A percentile compares a stretch with the other conserved stretches of the same genome.
Conservation (phyloP, 2,113 vertebrate species). For the Donacobius atricapilla region DNA sequence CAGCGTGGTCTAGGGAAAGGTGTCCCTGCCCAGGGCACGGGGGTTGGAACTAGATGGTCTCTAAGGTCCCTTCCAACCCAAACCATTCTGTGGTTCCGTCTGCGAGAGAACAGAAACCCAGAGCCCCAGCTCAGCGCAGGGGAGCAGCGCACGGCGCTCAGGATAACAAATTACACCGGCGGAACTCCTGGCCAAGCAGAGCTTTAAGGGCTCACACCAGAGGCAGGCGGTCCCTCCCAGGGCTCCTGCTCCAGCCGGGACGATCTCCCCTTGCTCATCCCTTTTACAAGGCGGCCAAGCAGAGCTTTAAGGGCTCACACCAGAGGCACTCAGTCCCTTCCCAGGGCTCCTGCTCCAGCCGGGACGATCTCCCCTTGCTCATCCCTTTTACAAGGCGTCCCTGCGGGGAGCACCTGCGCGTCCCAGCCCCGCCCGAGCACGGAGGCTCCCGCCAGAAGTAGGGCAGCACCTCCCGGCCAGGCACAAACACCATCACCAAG, state of each 20-base stretch:
- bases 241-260: neutral
- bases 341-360: neutral
- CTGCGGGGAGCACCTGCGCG: accelerated
- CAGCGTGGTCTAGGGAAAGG: accelerated
- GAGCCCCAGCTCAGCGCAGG: accelerated
- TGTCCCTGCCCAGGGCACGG: neutral
- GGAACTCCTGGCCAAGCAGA: accelerated
- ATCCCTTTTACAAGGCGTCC: accelerated
- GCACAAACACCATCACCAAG: neutral
- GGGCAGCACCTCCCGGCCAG: neutral
- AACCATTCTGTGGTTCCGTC: accelerated
- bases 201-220: too few species aligned
- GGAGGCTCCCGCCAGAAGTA: neutral
- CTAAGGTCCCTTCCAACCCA: neutral
- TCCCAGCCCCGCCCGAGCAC: neutral
- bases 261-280: too few species aligned
- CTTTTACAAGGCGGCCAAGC: accelerated
- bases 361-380: too few species aligned
- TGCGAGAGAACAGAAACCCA: accelerated
- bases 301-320: too few species aligned
- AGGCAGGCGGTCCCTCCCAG: accelerated
- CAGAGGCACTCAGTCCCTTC: accelerated
- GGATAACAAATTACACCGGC: accelerated
- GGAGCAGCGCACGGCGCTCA: neutral
- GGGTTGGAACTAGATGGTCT: accelerated